Evolutionary conservation across 2,113 vertebrate species (phyloP).

Genomic region (Eira barbara): DNA sequence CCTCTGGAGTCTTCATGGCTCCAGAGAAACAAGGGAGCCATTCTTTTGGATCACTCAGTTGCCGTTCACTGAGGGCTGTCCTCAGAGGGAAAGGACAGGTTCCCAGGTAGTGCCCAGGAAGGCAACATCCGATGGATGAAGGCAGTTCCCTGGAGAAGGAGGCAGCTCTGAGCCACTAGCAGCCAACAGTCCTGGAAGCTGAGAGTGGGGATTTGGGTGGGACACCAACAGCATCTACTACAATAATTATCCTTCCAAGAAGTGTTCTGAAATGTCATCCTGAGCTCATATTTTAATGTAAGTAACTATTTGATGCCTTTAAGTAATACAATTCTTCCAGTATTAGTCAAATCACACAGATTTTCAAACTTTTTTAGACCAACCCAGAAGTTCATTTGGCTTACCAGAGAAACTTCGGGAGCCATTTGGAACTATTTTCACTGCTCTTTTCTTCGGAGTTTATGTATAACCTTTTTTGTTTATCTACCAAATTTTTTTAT

Average conservation of each 20-base stretch:
- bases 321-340: background rate
- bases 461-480: background rate
- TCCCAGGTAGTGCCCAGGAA: background rate
- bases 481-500: background rate
- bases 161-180: background rate
- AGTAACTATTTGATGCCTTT: background rate
- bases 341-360: background rate
- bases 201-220: no score
- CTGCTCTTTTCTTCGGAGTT: background rate
- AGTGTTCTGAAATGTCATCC: background rate
- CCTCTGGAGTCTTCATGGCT: background rate
- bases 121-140: background rate
- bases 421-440: background rate
- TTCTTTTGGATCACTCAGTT: background rate
- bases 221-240: no score
- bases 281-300: background rate
- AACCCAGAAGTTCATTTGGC: background rate
- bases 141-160: background rate
- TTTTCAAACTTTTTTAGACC: background rate
- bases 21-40: background rate
- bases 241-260: background rate
- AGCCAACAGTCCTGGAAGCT: background rate
- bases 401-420: background rate
- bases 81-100: background rate
- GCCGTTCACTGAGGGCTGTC: background rate